Evolutionary conservation across 2,888 invertebrate species (phyloP), one percentile per base, ranked within the genome.

Genomic region (Leptopilina drosophilae): DNA sequence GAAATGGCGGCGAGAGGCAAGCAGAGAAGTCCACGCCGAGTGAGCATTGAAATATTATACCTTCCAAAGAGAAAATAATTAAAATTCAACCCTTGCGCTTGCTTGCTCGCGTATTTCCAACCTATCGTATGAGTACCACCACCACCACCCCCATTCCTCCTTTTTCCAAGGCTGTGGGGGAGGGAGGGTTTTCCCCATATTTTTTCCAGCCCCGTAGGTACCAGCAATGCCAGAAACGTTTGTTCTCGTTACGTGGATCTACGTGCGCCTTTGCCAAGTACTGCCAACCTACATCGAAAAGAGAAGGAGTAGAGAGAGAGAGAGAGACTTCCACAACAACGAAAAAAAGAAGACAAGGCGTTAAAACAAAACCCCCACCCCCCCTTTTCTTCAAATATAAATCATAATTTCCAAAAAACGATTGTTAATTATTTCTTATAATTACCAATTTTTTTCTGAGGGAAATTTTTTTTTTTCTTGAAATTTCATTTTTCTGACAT

Each of bases 31-130:
- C 86, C 87, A 87, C 87, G 87, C 87, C 87, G 87, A 85, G 85
- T 87, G 89, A 89, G 91, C 91, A 91, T 91, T 91, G 91, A 91
- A 91, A 91, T 91, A 91, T 91, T 91, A 91, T 90, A 91, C 90
- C 90, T 90, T 89, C 90, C 91, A 91, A 91, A 91, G 91, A 90
- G 90, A 91, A 91, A 91, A 91, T 91, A 91, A 91, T 91, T 91
- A 91, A 91, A 91, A 91, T 91, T 91, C 91, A 91, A 90, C 90
- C 91, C 91, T 90, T 90, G 90, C 90, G 88, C 88, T 87, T 85
- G 88, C 88, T 86, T 84, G 85, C 87, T 86, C 83, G 49, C 69
- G 69, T 69, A 53, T 69, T 49, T 69, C 49, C 26, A 8, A 84
- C 80, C 78, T 84, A 81, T 84, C 86, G 87, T 73, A 73, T 85